Evolutionary conservation across 2,113 vertebrate species (phyloP), one percentile per base, ranked within the genome.

Genomic region (Chrysemys picta): DNA sequence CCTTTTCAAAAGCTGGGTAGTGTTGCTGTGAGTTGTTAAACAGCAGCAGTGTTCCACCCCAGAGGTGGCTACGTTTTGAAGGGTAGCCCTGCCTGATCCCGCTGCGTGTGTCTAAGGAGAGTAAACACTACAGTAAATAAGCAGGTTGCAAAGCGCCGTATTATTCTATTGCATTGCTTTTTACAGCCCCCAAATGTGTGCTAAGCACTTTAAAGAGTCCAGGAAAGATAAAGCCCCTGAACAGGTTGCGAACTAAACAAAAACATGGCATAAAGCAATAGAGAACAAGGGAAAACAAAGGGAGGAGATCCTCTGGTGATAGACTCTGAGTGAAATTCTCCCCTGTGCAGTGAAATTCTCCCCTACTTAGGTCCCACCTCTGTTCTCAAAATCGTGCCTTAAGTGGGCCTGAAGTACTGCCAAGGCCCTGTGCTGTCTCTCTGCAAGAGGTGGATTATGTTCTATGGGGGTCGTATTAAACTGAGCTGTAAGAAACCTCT

Each of bases 1-100:
- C 75, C 7, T 14, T 42, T 47, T 45, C 22, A 78, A 27, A 42
- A 78, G 24, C 24, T 25, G 42, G 4, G 25, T 47, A 27, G 13
- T 16, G 38, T 78, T 24, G 47, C 35, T 1, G 4, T 56, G 81
- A 56, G 84, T 22, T 21, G 80, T 59, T 25, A 31, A 85, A 45
- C 27, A 10, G 35, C 42, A 65, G 72, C 10, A 5, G 35, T 57
- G 50, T 49, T 19, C 57, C 5, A 0, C 0, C 7, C 10, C 8
- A n/a, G 65, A 31, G 25, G 31, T 49, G 78, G 29, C 78, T 29
- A 47, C 16, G 2, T 78, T 47, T 27, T 27, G 16, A 27, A 24
- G 38, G 24, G 24, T 47, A 45, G 42, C 42, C 57, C 57, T 14
- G 24, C 14, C 11, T 6, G 42, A 78, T 78, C 24, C 75, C 42